Percentiles rank a stretch among this genome's conserved stretches.
Evolutionary conservation across 23 tunicate genomes (phyloP).

Genomic region (Halocynthia aurantium): DNA sequence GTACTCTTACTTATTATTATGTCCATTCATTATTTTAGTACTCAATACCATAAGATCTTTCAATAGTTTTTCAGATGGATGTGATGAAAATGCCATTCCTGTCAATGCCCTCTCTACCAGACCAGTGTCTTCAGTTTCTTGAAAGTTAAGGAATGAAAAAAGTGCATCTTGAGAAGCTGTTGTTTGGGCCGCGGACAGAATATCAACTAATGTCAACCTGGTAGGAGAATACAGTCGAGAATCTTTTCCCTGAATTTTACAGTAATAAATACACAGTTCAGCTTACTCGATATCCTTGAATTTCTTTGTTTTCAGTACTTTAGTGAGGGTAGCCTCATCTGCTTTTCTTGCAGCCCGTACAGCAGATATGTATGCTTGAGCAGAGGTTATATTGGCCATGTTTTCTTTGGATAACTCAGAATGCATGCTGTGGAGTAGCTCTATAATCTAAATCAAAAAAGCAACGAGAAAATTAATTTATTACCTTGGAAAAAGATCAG

Average conservation of each 20-base stretch:
- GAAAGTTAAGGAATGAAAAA: slow-evolving; percentile 54
- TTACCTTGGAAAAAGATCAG: no score
- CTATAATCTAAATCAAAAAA: slow-evolving; percentile 21
- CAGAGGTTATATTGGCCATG: slow-evolving; percentile 90
- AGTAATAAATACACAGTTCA: background rate
- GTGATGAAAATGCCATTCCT: slow-evolving; percentile 89
- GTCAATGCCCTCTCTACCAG: slow-evolving; percentile 76
- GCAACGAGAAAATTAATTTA: background rate
- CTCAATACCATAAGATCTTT: slow-evolving; percentile 41
- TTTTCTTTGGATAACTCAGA: slow-evolving; percentile 61
- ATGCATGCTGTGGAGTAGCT: slow-evolving; percentile 25
- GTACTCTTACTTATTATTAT: no score
- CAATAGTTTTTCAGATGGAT: slow-evolving; percentile 60
- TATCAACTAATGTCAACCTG: slow-evolving; percentile 75
- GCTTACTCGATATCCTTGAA: slow-evolving; percentile 68
- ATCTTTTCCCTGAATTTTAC: background rate
- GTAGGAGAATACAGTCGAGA: background rate
- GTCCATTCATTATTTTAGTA: background rate
- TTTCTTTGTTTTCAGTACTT: slow-evolving; percentile 46
- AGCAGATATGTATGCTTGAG: slow-evolving; percentile 80
- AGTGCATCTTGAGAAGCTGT: slow-evolving; percentile 62
- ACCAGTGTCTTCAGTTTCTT: slow-evolving; percentile 55
- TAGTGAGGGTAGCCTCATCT: slow-evolving; percentile 51
- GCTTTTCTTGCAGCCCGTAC: slow-evolving; percentile 95
- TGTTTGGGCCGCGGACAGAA: slow-evolving; percentile 86